Evolutionary conservation across 2,888 invertebrate genomes (phyloP).

Genomic region (Phyto melanocephala): DNA sequence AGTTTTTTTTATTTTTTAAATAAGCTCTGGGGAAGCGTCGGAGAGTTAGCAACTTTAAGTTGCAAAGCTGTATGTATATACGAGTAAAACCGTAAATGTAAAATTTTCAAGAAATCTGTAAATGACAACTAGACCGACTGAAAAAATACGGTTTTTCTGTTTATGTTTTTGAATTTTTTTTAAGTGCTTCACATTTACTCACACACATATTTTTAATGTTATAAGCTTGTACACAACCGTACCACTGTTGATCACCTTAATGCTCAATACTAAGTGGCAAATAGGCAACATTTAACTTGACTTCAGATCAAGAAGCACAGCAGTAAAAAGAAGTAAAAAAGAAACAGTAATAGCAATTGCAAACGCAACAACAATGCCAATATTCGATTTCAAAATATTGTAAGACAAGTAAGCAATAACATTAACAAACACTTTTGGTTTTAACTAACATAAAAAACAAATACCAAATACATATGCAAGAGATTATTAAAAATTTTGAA

Average conservation of each 20-base stretch:
- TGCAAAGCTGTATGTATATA: neutral
- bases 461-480: neutral
- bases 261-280: conserved; percentile 42
- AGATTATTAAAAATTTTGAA: no score
- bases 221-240: conserved; percentile 1
- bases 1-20: neutral
- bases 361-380: neutral
- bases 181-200: no score
- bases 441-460: neutral
- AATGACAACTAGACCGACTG: neutral
- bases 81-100: neutral
- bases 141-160: neutral
- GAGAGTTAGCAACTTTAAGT: neutral
- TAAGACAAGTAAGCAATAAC: neutral
- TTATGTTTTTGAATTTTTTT: neutral
- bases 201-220: no score
- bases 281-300: conserved; percentile 14
- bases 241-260: conserved; percentile 41
- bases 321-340: neutral
- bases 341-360: neutral
- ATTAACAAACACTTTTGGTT: neutral
- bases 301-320: neutral
- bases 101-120: conserved; percentile 5
- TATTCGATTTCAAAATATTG: conserved; percentile 10
- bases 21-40: neutral